A percentile compares a stretch with the other conserved stretches of the same genome.
Evolutionary conservation across 2,113 vertebrate genomes (phyloP).

Genomic region (Osmerus mordax): DNA sequence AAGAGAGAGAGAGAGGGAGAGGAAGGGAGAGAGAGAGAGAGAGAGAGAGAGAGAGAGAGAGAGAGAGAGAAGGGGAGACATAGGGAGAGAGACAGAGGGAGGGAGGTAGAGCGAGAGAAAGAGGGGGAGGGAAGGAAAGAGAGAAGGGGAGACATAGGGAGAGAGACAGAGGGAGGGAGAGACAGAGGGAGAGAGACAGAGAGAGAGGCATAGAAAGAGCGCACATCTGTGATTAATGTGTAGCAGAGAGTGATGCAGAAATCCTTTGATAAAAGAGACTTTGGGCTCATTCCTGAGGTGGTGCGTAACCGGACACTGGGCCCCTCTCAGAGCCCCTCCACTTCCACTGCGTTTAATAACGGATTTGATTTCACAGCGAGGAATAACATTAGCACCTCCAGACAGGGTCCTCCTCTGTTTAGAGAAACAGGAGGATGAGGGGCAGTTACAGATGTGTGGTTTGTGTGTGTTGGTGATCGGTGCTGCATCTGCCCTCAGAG

Average conservation of each 20-base stretch:
- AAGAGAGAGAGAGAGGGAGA: not conserved
- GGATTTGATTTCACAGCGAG: constrained; percentile 56
- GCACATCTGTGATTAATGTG: constrained; percentile 79
- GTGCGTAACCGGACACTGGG: constrained; percentile 65
- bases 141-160: constrained; percentile 24
- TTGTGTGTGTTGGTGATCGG: not conserved
- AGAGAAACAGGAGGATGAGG: not conserved
- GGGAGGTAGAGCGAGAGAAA: constrained; percentile 34
- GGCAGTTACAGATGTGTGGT: not conserved
- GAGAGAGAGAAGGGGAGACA: constrained; percentile 31
- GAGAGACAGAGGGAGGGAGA: constrained; percentile 29
- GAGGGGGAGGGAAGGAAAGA: not conserved
- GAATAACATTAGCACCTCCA: constrained; percentile 29
- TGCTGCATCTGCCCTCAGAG: not conserved
- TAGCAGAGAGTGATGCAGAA: constrained; percentile 65
- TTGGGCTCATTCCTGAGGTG: constrained; percentile 71
- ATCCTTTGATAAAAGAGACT: constrained; percentile 74
- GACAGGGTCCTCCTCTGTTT: constrained; percentile 11
- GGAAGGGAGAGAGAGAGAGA: constrained; percentile 11
- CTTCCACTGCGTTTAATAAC: constrained; percentile 53
- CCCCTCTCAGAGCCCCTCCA: constrained; percentile 45
- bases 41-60: constrained; percentile 24
- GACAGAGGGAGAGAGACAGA: constrained; percentile 16
- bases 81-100: constrained; percentile 14
- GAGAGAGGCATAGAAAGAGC: constrained; percentile 40